Evolutionary conservation across 2,888 invertebrate genomes (phyloP).

Genomic region (Acrobasis repandana): DNA sequence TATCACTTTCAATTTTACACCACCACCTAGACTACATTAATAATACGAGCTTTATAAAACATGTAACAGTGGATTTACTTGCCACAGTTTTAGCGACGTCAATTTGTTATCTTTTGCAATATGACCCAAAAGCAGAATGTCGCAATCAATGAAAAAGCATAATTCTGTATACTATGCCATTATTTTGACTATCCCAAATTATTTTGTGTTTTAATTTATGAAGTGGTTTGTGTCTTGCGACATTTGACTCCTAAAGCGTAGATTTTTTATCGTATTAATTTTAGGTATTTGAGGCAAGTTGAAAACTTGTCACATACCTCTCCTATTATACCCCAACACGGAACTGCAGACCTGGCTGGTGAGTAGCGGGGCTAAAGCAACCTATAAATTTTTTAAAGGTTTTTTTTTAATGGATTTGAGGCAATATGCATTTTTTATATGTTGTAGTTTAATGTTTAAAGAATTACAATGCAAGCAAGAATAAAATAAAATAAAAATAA

Average conservation of each 20-base stretch:
- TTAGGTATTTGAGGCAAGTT: no score
- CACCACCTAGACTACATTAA: constrained; percentile 1
- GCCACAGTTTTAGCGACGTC: constrained; percentile 3
- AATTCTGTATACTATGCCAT: background rate
- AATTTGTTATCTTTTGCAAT: constrained; percentile 11
- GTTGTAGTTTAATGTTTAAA: no score
- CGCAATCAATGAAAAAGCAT: constrained; percentile 9
- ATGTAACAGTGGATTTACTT: constrained; percentile 11
- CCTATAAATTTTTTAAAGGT: no score
- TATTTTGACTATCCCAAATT: constrained; percentile 8
- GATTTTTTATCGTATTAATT: no score
- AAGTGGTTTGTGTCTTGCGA: background rate
- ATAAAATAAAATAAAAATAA: no score
- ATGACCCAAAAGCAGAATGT: background rate
- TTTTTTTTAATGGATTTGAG: no score
- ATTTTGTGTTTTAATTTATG: background rate
- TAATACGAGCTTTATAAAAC: background rate
- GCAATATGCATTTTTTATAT: no score
- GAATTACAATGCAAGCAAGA: no score
- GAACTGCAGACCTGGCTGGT: no score
- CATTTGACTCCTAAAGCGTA: background rate
- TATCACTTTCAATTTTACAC: background rate
- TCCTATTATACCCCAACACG: no score
- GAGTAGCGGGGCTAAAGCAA: no score
- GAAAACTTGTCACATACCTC: no score